Evolutionary conservation across 1,140 invertebrate genomes (phyloP), one percentile per base, ranked within the genome.

Genomic region (Battus philenor): DNA sequence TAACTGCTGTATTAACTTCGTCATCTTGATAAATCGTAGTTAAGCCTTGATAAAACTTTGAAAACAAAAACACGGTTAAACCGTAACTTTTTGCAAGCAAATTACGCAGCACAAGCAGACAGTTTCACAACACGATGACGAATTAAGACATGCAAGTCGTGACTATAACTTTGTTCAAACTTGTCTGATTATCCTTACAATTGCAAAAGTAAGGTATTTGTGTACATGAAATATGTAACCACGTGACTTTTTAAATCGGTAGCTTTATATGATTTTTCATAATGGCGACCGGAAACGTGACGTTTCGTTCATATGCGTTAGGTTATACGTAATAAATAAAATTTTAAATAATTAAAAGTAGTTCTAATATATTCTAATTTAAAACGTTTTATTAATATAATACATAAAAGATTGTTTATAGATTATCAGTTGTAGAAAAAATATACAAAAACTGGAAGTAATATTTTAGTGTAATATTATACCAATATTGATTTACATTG

Each of bases 1-100:
- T 76, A 84, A 84, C 55, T 79, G 77, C 76, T 81, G 75, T 71
- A 84, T 76, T 65, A 84, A 74, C 77, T 81, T 83, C 59, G 77
- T 83, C 80, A 84, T 84, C 70, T 66, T 84, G 79, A 52, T 31
- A 53, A 83, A 55, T 63, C 77, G 79, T 83, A 81, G 22, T 83
- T 81, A 71, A 76, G 79, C 79, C 75, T 72, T 83, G 58, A 51
- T 63, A 30, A 32, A 67, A 74, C 73, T 69, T 68, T 29, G 39
- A 53, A 59, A 59, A 39, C 60, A 83, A 81, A 27, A 72, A 72
- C 68, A 80, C 79, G 79, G 79, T 62, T 44, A 51, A 31, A 73
- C 77, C 79, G 76, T 62, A 54, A 33, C 36, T 41, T 34, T 44
- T 33, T 47, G n/a, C n/a, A n/a, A n/a, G 22, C 15, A 47, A 65